Base-by-base conservation (phyloP, 2,888 invertebrate species). In the Drosophila falleni region DNA sequence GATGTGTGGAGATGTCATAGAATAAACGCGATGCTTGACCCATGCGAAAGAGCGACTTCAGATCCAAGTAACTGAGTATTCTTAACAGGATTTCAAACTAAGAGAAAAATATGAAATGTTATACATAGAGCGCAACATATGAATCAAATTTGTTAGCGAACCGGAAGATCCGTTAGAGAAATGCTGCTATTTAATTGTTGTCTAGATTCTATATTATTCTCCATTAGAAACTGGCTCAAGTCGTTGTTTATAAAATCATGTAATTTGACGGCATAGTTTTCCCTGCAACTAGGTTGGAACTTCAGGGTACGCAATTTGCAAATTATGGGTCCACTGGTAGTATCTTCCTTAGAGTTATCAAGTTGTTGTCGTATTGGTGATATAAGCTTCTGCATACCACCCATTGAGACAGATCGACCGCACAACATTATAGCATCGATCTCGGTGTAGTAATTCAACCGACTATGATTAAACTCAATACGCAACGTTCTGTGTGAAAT, bases 371-470 rank as follows among this genome's bases (percentile, higher is more conserved):
- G 39, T 0, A 10, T 15, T 11, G 76, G 55, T 8, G 70, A 16
- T 15, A 92, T 60, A 41, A 92, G 61, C 16, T 79, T 82, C 33
- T 91, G 88, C 16, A 89, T 80, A 47, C 74, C 84, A 42, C 77
- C 77, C 58, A 89, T 72, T 60, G 90, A 90, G 5, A 90, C 90
- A 35, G 92, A 92, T 56, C 93, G 94, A 0, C 98, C 98, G 78
- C 95, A 95, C 37, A 98, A 93, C 72, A 96, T 92, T 2, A 98
- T 95, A 15, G 97, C 97, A 93, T 98, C 98, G 56, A 98, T 93
- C 90, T 97, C 97, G 13, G 97, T 97, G 91, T 98, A 98, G 91
- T 98, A 98, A 44, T 96, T 95, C 56, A 97, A 93, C 59, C 95
- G 93, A 67, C 94, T 95, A 90, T 97, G 97, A 92, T 97, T 96